Conservation (phyloP, 2,797 vertebrate species). For the Pangasius krempfi region DNA sequence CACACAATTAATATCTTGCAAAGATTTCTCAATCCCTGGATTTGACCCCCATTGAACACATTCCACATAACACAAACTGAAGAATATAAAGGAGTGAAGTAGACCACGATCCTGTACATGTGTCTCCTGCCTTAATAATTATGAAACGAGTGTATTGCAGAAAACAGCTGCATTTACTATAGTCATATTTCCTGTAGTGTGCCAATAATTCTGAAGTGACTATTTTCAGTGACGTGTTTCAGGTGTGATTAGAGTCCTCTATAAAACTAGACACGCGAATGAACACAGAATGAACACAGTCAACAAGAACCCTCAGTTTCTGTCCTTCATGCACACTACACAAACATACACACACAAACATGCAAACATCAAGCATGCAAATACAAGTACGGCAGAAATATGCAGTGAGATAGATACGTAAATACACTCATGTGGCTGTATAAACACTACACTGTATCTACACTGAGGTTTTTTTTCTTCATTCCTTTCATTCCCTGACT, state of each 20-base stretch:
- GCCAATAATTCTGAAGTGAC: background rate
- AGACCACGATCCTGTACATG: background rate
- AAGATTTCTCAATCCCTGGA: background rate
- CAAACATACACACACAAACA: background rate
- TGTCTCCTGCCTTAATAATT: background rate
- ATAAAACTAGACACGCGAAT: background rate
- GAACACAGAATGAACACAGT: conserved; percentile 1
- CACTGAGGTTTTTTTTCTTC: background rate
- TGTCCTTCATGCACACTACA: background rate
- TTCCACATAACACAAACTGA: background rate
- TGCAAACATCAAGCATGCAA: conserved; percentile 24
- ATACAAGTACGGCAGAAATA: conserved; percentile 6
- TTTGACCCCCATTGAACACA: background rate
- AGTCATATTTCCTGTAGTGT: background rate
- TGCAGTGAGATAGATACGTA: conserved; percentile 13
- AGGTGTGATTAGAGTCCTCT: background rate
- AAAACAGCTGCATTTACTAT: background rate
- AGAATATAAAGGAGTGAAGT: background rate
- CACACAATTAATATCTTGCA: background rate
- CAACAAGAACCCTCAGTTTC: conserved; percentile 18
- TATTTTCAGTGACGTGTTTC: background rate
- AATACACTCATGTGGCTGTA: background rate
- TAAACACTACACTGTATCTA: conserved; percentile 21
- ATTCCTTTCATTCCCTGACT: conserved; percentile 19
- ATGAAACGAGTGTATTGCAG: background rate